Evolutionary conservation across 2,888 invertebrate species (phyloP), one percentile per base, ranked within the genome.

Genomic region (Archips xylosteana): DNA sequence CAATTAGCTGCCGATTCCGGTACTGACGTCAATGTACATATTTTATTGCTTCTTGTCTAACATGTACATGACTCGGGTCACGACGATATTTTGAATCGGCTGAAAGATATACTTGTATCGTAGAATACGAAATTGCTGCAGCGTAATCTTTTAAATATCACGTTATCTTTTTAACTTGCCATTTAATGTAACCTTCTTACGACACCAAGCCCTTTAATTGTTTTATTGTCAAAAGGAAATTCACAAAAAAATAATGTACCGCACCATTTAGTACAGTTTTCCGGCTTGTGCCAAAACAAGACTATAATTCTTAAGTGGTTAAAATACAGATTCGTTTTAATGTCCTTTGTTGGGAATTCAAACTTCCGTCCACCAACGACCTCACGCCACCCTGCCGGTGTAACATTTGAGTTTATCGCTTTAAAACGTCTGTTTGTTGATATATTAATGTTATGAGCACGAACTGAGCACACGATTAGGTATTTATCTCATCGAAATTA

Each of bases 341-440:
- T 78, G 76, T 82, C 81, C 82, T 83, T 82, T 80, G 80, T 82
- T 80, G 78, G 74, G 63, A 78, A 80, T 82, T 78, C 78, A 78
- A 78, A 84, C 83, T 86, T 85, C 85, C 85, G 83, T 72, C 79
- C 76, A 78, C 80, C 62, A 64, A 68, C 79, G 81, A 81, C 84
- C 83, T 85, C 76, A 78, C 73, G 71, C 65, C 74, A 54, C 71
- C 77, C 82, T 80, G 80, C 80, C 69, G 47, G 72, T 74, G 76
- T 75, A 76, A 78, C 78, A 76, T 82, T 80, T 77, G 76, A 77
- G 76, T 79, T 79, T 79, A 75, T 70, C 71, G 75, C 71, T 78
- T 78, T 74, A 76, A 79, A 79, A 76, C 79, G 77, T 78, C 80
- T 75, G 79, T 75, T 79, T 75, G 70, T 81, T 80, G 81, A 82